Percentiles rank a stretch among this genome's conserved stretches.
These are phyloP conservation scores for Synanthedon tipuliformis DNA, from an alignment of 2,888 invertebrate species.

Conservation along the genomic window DNA sequence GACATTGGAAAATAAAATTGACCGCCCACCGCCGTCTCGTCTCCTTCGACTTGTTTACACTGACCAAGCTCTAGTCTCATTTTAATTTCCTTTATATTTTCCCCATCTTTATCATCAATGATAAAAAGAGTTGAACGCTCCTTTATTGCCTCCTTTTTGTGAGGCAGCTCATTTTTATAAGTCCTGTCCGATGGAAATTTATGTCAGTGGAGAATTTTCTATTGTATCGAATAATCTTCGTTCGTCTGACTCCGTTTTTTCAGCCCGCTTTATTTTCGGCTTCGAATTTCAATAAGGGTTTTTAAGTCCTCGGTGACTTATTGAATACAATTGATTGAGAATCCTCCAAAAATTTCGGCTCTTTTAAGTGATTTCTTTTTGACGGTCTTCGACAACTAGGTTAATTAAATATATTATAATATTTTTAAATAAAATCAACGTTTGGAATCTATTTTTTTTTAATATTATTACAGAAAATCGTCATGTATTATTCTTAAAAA, in stretches of 20 bases:
- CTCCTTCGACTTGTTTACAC: conserved; percentile 37
- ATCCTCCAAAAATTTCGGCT: background rate
- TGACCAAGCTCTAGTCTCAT: conserved; percentile 36
- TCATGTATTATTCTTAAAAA: too few relatives aligned
- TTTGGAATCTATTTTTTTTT: too few relatives aligned
- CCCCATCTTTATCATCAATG: conserved; percentile 34
- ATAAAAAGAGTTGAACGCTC: conserved; percentile 28
- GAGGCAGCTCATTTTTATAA: conserved; percentile 15
- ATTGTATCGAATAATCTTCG: conserved; percentile 16
- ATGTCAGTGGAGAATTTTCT: conserved; percentile 15
- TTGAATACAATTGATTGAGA: background rate
- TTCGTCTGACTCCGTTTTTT: conserved; percentile 4
- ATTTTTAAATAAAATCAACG: too few relatives aligned
- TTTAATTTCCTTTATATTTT: conserved; percentile 49
- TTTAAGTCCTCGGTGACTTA: background rate
- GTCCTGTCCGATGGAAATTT: conserved; percentile 9
- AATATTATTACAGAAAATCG: too few relatives aligned
- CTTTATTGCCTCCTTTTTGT: conserved; percentile 27
- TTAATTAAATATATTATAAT: too few relatives aligned
- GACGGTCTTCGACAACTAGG: background rate
- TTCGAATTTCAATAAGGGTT: background rate
- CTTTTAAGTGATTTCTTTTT: background rate
- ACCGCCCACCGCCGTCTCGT: conserved; percentile 5
- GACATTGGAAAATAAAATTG: conserved; percentile 42
- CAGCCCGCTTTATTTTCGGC: background rate